Conservation (phyloP, 2,113 vertebrate species). For the Actinemys pallida region DNA sequence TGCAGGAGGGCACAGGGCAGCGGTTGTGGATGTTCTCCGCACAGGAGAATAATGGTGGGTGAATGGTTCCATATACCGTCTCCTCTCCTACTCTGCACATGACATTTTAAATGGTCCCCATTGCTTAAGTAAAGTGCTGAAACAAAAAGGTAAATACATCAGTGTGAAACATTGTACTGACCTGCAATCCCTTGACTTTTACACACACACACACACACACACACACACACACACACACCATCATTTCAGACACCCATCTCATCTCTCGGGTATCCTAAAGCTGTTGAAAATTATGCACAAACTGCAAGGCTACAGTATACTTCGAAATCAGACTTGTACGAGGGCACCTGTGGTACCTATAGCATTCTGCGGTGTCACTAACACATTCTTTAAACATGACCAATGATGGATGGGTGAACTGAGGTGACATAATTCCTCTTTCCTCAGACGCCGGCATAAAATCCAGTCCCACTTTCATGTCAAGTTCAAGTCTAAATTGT, state of each 20-base stretch:
- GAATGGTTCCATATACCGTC: accelerated
- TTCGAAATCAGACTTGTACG: not conserved
- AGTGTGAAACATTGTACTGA: conserved; percentile 5
- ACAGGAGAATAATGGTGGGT: not conserved
- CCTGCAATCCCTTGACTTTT: conserved; percentile 27
- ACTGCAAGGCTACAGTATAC: not conserved
- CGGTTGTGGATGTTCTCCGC: not conserved
- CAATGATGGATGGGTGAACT: conserved; percentile 12
- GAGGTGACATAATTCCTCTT: conserved; percentile 47
- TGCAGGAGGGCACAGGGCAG: not conserved
- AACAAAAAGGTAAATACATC: conserved; percentile 33
- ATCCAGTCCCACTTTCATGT: conserved; percentile 43
- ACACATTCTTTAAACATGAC: not conserved
- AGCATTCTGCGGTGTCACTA: not conserved
- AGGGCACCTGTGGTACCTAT: not conserved
- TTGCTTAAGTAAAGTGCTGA: not conserved
- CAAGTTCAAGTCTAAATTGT: conserved; percentile 67
- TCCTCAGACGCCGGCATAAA: conserved; percentile 33
- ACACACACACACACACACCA: not conserved
- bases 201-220: not conserved
- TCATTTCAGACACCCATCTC: not conserved
- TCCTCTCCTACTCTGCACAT: not conserved
- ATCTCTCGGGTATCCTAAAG: conserved; percentile 23
- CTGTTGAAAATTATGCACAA: not conserved
- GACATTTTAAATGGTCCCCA: not conserved